Evolutionary conservation across 2,113 vertebrate species (phyloP).

Genomic region (Nestor notabilis): DNA sequence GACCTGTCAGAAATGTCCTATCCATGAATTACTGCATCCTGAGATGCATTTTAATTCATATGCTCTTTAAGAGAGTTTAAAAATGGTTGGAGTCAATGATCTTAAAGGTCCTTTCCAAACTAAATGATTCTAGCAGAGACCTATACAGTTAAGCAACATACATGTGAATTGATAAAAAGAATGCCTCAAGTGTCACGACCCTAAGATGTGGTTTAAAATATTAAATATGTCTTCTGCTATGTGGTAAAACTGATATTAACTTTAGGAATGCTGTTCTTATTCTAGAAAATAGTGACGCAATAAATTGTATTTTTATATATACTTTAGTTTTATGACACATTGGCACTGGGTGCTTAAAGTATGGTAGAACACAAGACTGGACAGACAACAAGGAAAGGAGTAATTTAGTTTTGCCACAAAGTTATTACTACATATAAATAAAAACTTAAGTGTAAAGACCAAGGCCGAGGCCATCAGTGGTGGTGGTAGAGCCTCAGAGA

Average conservation of each 20-base stretch:
- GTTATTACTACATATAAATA: neutral
- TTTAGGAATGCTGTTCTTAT: neutral
- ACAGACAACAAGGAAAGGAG: neutral
- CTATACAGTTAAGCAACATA: neutral
- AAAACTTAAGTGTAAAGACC: neutral
- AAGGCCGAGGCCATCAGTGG: neutral
- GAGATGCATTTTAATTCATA: neutral
- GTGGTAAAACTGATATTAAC: neutral
- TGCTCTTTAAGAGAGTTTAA: neutral
- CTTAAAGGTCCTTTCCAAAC: neutral
- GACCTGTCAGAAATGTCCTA: neutral
- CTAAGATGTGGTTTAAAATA: neutral
- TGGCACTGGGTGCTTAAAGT: neutral
- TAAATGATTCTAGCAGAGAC: neutral
- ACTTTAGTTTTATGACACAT: neutral
- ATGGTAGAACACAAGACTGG: neutral
- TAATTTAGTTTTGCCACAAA: neutral
- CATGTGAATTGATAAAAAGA: neutral
- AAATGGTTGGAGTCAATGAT: neutral
- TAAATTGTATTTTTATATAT: neutral
- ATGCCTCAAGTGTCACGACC: neutral
- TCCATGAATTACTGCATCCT: neutral
- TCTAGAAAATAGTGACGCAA: neutral
- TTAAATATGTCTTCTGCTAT: neutral
- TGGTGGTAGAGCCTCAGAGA: neutral